These are phyloP conservation scores for Scaptomyza flava DNA, from an alignment of 2,888 invertebrate species.

Conservation along the genomic window DNA sequence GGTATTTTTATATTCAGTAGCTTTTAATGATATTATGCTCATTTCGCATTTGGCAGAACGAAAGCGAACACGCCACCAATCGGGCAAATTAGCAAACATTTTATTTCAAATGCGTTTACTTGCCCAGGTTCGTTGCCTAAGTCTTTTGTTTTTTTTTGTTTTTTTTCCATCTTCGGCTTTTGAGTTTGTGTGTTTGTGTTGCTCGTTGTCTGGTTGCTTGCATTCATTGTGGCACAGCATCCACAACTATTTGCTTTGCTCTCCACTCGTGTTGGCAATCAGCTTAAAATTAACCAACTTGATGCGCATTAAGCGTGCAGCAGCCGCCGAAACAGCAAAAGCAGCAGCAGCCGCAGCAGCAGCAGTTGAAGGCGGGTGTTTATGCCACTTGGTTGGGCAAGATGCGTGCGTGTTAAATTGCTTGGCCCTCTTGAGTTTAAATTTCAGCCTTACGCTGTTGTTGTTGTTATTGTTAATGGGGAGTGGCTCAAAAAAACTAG, in stretches of 20 bases:
- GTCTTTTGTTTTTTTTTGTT: slow-evolving; percentile 55
- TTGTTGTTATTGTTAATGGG: slow-evolving; percentile 22
- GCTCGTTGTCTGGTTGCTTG: slow-evolving; percentile 19
- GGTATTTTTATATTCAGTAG: background rate
- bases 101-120: slow-evolving; percentile 66
- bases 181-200: background rate
- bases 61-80: slow-evolving; percentile 57
- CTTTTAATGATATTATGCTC: slow-evolving; percentile 3
- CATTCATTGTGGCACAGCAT: slow-evolving; percentile 33
- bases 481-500: slow-evolving; percentile 35
- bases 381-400: slow-evolving; percentile 41
- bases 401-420: slow-evolving; percentile 60
- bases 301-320: slow-evolving; percentile 64
- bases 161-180: slow-evolving; percentile 2
- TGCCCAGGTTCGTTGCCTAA: slow-evolving; percentile 72
- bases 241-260: slow-evolving; percentile 51
- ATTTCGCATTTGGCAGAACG: slow-evolving; percentile 31
- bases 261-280: slow-evolving; percentile 68
- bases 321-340: slow-evolving; percentile 13
- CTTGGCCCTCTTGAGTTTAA: slow-evolving; percentile 34
- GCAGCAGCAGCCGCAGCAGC: background rate
- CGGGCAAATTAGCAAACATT: slow-evolving; percentile 76
- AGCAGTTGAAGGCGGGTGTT: slow-evolving; percentile 33
- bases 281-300: slow-evolving; percentile 74
- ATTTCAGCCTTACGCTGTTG: slow-evolving; percentile 2